These are phyloP conservation scores for Cinclus mexicanus DNA, from an alignment of 2,113 vertebrate genomes.

Conservation along the genomic window DNA sequence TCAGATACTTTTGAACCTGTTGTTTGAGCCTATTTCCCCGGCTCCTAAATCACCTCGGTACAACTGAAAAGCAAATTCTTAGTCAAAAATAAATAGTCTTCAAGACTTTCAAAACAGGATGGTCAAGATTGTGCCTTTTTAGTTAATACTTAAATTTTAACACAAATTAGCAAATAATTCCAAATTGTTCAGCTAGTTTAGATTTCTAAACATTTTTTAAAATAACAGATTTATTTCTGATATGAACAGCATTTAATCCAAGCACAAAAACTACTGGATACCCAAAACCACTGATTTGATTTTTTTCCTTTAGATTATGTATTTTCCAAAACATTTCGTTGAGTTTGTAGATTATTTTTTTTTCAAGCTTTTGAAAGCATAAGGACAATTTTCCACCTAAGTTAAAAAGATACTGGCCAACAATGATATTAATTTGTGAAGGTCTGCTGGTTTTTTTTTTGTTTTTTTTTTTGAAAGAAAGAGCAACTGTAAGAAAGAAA, in stretches of 20 bases:
- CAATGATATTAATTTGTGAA: neutral
- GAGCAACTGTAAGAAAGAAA: neutral
- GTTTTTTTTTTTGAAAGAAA: neutral
- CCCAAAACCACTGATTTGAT: neutral
- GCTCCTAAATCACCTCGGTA: neutral
- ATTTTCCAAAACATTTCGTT: neutral
- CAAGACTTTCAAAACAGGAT: neutral
- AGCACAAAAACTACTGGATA: neutral
- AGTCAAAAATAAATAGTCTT: neutral
- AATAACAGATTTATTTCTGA: neutral
- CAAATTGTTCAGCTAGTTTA: neutral
- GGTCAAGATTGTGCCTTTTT: neutral
- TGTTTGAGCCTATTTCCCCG: neutral
- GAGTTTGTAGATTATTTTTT: neutral
- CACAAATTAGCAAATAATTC: neutral
- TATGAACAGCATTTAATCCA: neutral
- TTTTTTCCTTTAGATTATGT: neutral
- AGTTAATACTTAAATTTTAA: neutral
- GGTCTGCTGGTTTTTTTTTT: no score
- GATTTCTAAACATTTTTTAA: neutral
- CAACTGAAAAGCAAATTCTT: neutral
- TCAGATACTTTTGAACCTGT: neutral
- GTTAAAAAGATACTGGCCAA: neutral
- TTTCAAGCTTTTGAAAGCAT: neutral
- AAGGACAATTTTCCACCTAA: neutral